Base-by-base conservation (phyloP, 2,888 invertebrate species). In the Macrophya alboannulata region DNA sequence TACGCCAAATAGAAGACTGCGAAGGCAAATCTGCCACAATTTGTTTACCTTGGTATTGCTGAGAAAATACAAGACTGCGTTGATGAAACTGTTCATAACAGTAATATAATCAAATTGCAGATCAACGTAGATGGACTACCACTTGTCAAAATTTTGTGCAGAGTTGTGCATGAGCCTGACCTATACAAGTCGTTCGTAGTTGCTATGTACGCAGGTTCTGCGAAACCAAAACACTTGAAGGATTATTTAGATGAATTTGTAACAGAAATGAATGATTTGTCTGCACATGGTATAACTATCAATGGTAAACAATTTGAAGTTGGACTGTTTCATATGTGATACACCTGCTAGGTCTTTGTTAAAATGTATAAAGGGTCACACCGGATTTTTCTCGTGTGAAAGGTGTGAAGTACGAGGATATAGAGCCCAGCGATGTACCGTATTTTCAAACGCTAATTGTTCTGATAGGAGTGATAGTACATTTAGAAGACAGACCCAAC, bases 161-260 rank as follows among this genome's bases (percentile, higher is more conserved):
- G 86, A 84, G 82, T 88, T 17, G 71, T 77, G 85, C 86, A 76
- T 37, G 31, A 85, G 25, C 86, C 86, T 4, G 86, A 87, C 72
- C 55, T 87, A 5, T 88, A 88, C 48, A 45, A 85, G 40, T 86
- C 87, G 10, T 88, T 89, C 84, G 85, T 85, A 25, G 77, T 89
- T 17, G 86, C 86, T 59, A 86, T 88, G 72, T 89, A 87, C 84
- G 51, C 77, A 9, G 89, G 88, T 15, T 31, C 21, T 17, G 15
- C 68, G 0, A 37, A 68, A 31, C 68, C 68, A 15, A 68, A 68
- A 31, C 15, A 15, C 5, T 6, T 31, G 31, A 37, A 68, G 15
- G 68, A 68, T 12, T 68, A 21, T 37, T 17, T 68, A 1, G 5
- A 4, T 31, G 68, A 68, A 12, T 68, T 68, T 37, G 17, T 68